Conservation (phyloP, 2,888 invertebrate species). For the Ceramica pisi region DNA sequence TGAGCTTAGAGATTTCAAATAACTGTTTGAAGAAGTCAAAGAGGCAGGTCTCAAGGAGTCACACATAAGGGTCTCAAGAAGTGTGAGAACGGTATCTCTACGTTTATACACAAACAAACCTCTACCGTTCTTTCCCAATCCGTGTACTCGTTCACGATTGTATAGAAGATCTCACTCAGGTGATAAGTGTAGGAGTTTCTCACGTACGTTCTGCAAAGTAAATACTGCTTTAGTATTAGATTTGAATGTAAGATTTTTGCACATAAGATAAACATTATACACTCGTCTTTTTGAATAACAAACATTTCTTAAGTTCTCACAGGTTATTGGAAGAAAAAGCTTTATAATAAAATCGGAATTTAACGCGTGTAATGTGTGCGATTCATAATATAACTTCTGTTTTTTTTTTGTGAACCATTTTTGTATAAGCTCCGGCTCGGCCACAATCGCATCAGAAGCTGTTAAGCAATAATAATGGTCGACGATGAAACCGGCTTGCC, state of each 20-base stretch:
- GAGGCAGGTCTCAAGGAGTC: slow-evolving; percentile 9
- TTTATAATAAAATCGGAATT: no score
- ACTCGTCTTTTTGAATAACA: background rate
- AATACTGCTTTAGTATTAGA: slow-evolving; percentile 3
- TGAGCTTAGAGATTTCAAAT: slow-evolving; percentile 5
- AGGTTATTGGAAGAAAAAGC: no score
- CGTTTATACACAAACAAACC: slow-evolving; percentile 83
- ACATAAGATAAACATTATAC: background rate
- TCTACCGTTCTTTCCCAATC: slow-evolving; percentile 98
- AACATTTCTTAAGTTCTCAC: no score
- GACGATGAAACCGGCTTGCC: no score
- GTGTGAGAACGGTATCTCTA: slow-evolving; percentile 55
- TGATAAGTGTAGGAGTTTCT: slow-evolving; percentile 98
- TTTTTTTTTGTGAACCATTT: no score
- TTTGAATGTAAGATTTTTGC: background rate
- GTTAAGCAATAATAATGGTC: no score
- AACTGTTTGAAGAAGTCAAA: slow-evolving; percentile 17
- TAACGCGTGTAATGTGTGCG: no score
- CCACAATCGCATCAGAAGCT: no score
- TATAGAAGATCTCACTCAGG: slow-evolving; percentile 98
- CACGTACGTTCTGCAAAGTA: slow-evolving; percentile 94
- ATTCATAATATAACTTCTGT: no score
- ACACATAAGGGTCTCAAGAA: slow-evolving; percentile 16
- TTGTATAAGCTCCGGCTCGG: no score
- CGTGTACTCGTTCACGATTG: slow-evolving; percentile 99